These are phyloP conservation scores for Prolemur simus DNA, from an alignment of 2,113 vertebrate genomes.

Conservation along the genomic window DNA sequence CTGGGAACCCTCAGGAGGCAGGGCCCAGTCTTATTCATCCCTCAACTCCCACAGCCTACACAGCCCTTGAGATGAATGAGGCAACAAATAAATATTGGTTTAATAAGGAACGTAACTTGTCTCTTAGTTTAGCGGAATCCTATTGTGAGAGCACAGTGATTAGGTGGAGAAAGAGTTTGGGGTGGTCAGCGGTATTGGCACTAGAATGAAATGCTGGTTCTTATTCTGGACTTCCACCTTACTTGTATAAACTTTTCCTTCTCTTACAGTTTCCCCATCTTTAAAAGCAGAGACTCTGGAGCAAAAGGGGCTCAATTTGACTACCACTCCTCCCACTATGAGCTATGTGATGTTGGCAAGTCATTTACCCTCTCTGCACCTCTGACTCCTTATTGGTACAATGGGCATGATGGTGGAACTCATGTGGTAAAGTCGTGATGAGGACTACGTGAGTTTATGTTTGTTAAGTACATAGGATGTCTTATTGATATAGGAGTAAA, in stretches of 20 bases:
- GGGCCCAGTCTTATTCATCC: not conserved
- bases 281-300: not conserved
- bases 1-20: not conserved
- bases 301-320: not conserved
- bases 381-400: not conserved
- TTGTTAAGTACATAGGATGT: not conserved
- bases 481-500: not conserved
- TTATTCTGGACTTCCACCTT: not conserved
- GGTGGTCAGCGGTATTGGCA: rapidly evolving
- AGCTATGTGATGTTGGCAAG: not conserved
- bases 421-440: not conserved
- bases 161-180: rapidly evolving
- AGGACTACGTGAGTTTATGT: not conserved
- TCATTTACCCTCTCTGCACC: not conserved
- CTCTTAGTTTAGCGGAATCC: not conserved
- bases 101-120: not conserved
- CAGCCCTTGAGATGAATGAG: not conserved
- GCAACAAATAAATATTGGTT: not conserved
- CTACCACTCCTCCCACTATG: not conserved
- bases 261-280: not conserved
- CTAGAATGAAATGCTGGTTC: not conserved
- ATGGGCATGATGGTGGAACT: not conserved
- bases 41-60: not conserved
- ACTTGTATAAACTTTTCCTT: not conserved
- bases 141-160: not conserved